A percentile compares a stretch with the other conserved stretches of the same genome.
Evolutionary conservation across 2,113 vertebrate species (phyloP).

Genomic region (Microcebus ravelobensis): DNA sequence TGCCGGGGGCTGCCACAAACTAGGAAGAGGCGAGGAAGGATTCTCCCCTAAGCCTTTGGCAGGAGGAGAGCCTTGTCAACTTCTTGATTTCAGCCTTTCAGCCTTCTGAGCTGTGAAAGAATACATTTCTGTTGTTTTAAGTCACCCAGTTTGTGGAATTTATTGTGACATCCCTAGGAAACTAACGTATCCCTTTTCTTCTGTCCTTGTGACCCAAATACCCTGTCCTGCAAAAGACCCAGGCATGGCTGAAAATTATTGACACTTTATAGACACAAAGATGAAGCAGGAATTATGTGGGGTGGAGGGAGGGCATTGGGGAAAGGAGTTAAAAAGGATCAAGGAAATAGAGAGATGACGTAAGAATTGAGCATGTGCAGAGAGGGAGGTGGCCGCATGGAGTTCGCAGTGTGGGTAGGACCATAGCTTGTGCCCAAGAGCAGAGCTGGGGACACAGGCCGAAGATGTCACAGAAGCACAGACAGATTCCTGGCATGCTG

Average conservation of each 20-base stretch:
- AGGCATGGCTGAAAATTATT: neutral
- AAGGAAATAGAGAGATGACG: neutral
- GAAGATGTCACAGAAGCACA: neutral
- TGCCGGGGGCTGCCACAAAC: neutral
- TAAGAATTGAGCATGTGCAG: neutral
- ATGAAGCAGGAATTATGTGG: neutral
- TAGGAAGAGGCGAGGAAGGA: neutral
- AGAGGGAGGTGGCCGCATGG: neutral
- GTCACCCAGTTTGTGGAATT: neutral
- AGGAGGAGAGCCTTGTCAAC: neutral
- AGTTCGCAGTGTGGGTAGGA: neutral
- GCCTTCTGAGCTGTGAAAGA: neutral
- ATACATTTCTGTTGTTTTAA: neutral
- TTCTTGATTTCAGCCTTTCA: neutral
- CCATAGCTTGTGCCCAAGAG: rapidly evolving
- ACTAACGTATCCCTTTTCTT: neutral
- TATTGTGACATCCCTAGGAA: neutral
- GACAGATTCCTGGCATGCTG: neutral
- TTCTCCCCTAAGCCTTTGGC: neutral
- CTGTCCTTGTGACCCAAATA: neutral
- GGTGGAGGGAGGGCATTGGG: neutral
- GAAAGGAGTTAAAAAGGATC: neutral
- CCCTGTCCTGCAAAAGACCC: neutral
- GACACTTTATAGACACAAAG: neutral
- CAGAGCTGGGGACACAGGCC: neutral